Percentiles rank a stretch among this genome's conserved stretches.
Conservation (phyloP, 2,888 invertebrate species). For the Exephanes ischioxanthus region DNA sequence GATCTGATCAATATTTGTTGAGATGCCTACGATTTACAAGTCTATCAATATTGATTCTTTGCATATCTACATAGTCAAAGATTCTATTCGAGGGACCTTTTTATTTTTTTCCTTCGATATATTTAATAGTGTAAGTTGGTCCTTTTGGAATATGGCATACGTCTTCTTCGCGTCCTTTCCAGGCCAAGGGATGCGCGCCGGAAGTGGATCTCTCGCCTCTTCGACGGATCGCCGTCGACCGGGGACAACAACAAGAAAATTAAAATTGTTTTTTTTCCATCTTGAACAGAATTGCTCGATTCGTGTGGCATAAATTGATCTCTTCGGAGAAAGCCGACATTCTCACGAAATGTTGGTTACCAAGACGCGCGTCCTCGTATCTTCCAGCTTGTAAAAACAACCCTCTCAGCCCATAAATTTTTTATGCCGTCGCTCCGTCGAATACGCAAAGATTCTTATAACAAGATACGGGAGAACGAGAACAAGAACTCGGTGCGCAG, state of each 20-base stretch:
- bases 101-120: too few species aligned
- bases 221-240: too few species aligned
- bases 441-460: slow-evolving; percentile 25
- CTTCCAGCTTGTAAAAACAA: not conserved
- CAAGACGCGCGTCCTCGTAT: not conserved
- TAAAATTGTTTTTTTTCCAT: not conserved
- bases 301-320: not conserved
- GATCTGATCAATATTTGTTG: too few species aligned
- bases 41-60: too few species aligned
- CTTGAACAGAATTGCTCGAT: not conserved
- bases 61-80: too few species aligned
- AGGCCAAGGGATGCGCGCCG: too few species aligned
- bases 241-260: not conserved
- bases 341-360: not conserved
- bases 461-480: slow-evolving; percentile 20
- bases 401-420: slow-evolving; percentile 9
- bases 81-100: too few species aligned
- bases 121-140: too few species aligned
- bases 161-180: too few species aligned
- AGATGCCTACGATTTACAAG: too few species aligned
- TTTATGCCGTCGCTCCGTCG: slow-evolving; percentile 31
- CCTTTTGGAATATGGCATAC: too few species aligned
- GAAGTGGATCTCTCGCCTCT: too few species aligned
- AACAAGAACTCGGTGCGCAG: not conserved
- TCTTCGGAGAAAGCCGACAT: not conserved